Evolutionary conservation across 2,113 vertebrate species (phyloP), one percentile per base, ranked within the genome.

Genomic region (Pollimyrus isidori): DNA sequence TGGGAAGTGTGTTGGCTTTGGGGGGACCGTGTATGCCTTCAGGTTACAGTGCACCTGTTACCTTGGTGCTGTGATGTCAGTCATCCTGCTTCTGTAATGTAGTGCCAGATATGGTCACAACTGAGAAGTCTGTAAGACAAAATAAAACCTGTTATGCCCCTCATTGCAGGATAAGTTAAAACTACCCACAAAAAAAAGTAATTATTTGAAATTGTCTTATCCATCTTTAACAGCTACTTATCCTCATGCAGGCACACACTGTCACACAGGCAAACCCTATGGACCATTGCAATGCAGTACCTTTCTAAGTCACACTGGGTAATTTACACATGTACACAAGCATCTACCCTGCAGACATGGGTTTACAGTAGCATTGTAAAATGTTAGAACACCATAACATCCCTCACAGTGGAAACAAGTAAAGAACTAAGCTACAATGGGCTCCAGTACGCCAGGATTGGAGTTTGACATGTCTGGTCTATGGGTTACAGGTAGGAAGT

Each of bases 261-360:
- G 23, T 17, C 11, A 48, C 19, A n/a, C 84, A 52, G 46, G 58
- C 58, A 11, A 65, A 26, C 6, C 23, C 7, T 62, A 2, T 62
- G 58, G 23, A 26, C 58, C 23, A 92, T 90, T 88, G 56, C 52
- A 87, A 30, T 48, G 17, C 39, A 88, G 73, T n/a, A n/a, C n/a
- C n/a, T 82, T 90, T 62, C 69, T 83, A 21, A n/a, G 80, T 73
- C 65, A 10, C 30, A 73, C 30, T 73, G 69, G 30, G 30, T 13
- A 76, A 76, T 65, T 65, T 26, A 65, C 23, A 26, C 58, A 65
- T 10, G 23, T 39, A 76, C 30, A 35, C 30, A 39, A 6, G 30
- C 69, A 76, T 76, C 58, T 76, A 15, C 4, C 13, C 69, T 30
- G 11, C 42, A 42, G 2, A 42, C 2, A 42, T 42, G 42, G 42